Evolutionary conservation across 2,888 invertebrate genomes (phyloP), one percentile per base, ranked within the genome.

Genomic region (Actias luna): DNA sequence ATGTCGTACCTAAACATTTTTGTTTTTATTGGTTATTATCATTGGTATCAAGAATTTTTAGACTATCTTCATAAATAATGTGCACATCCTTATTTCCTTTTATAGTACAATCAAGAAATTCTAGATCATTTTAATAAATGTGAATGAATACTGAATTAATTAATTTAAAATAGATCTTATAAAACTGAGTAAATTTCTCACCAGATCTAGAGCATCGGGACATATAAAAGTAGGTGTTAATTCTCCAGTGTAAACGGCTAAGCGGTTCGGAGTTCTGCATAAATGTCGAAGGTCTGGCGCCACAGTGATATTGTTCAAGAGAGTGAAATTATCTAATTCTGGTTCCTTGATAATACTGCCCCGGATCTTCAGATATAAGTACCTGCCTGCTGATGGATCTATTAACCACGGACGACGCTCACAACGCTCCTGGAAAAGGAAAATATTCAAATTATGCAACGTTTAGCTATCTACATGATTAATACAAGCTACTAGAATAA

Each of bases 331-430:
- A 65, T 93, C 93, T 35, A 93, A 69, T 29, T 87, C 86, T 0
- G 93, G 93, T 65, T 93, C 93, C 27, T 85, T 87, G 70, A 93
- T 89, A 61, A 94, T 91, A 70, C 93, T 94, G 1, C 97, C 97
- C 67, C 94, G 94, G 66, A 96, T 93, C 80, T 96, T 96, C 27
- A 97, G 94, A 87, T 97, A 97, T 5, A 97, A 92, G 78, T 95
- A 97, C 69, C 95, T 95, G 58, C 95, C 95, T 12, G 94, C 94
- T 0, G 95, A 94, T 0, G 96, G 97, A 75, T 96, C 96, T 68
- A 97, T 96, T 52, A 97, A 92, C 94, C 97, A 96, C 0, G 97
- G 97, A 65, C 96, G 94, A 60, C 94, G 94, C 72, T 97, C 96
- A 74, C 97, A 97, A 68, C 96, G 96, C 76, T 95, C 94, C 97